Conservation (phyloP, 2,888 invertebrate genomes). For the Stegophylla sp. region DNA sequence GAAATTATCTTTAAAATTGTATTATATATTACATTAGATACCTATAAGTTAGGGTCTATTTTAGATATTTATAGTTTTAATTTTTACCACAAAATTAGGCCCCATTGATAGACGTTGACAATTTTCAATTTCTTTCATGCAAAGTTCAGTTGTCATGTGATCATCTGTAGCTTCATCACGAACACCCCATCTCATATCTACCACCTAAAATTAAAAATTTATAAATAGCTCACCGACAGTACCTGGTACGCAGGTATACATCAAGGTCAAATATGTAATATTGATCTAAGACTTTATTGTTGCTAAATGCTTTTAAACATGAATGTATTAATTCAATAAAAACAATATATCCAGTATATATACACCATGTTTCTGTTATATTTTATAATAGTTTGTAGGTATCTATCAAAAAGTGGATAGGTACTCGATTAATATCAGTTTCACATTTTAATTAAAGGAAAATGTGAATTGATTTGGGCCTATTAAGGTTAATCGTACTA, state of each 20-base stretch:
- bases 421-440: too few relatives aligned
- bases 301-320: conserved; percentile 40
- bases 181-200: conserved; percentile 99
- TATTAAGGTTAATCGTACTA: too few relatives aligned
- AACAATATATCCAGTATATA: background rate
- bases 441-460: too few relatives aligned
- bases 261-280: conserved; percentile 41
- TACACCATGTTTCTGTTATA: background rate
- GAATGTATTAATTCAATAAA: conserved; percentile 31
- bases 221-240: conserved; percentile 29
- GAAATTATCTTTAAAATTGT: too few relatives aligned
- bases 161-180: conserved; percentile 98
- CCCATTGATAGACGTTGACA: conserved; percentile 97
- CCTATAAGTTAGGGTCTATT: too few relatives aligned
- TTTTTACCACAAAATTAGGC: conserved; percentile 88
- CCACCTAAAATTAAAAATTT: conserved; percentile 72
- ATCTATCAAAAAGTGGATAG: too few relatives aligned
- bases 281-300: conserved; percentile 36
- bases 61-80: background rate
- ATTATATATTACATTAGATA: too few relatives aligned
- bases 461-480: too few relatives aligned
- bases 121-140: conserved; percentile 97
- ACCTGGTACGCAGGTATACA: conserved; percentile 31
- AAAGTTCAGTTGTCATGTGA: conserved; percentile 98
- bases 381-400: too few relatives aligned